Evolutionary conservation across 2,113 vertebrate genomes (phyloP).

Genomic region (Piaya cayana): DNA sequence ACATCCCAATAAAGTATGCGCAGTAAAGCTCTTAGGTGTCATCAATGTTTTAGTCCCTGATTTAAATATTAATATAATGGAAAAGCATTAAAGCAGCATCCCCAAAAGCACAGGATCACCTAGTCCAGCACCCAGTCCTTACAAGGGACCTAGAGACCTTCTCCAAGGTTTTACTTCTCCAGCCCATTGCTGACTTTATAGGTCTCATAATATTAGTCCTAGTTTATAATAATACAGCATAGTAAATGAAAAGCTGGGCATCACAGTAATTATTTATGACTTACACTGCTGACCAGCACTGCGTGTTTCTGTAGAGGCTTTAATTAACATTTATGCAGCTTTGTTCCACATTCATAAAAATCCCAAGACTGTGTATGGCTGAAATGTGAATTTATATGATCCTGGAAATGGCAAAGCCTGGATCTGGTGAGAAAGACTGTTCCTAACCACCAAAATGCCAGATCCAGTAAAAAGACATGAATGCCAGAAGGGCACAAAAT

Average conservation of each 20-base stretch:
- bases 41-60: constrained; percentile 29
- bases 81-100: constrained; percentile 2
- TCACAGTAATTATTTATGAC: constrained; percentile 45
- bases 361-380: neutral
- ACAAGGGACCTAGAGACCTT: neutral
- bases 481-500: neutral
- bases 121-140: neutral
- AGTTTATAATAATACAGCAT: constrained; percentile 1
- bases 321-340: constrained; percentile 37
- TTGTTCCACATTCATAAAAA: neutral
- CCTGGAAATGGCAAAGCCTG: neutral
- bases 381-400: constrained; percentile 38
- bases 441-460: neutral
- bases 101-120: neutral
- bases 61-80: constrained; percentile 25
- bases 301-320: constrained; percentile 10
- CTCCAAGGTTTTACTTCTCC: neutral
- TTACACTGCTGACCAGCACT: neutral
- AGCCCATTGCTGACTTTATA: neutral
- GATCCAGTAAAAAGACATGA: neutral
- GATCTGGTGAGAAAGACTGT: neutral
- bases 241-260: constrained; percentile 3
- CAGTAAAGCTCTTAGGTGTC: neutral
- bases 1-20: neutral
- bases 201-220: neutral